These are phyloP conservation scores for Thereuonema tuberculata DNA, from an alignment of 1,140 invertebrate species.

Conservation along the genomic window DNA sequence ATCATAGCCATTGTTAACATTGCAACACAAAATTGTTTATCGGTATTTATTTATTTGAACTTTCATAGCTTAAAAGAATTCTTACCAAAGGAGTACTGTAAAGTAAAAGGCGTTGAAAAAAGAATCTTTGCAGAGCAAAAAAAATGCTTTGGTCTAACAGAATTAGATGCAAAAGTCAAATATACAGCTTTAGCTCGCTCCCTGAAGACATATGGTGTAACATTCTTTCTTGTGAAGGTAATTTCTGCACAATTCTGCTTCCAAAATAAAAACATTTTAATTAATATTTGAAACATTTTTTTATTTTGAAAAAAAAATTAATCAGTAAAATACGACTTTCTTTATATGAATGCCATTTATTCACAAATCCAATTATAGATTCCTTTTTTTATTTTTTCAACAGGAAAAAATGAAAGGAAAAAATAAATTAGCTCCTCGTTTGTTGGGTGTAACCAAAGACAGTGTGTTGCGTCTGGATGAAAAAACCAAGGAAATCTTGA, in stretches of 20 bases:
- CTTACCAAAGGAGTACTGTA: conserved; percentile 87
- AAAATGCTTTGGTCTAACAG: conserved; percentile 60
- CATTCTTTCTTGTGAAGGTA: conserved; percentile 98
- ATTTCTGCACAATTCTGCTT: too few species aligned
- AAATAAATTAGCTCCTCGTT: conserved; percentile 90
- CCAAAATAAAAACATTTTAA: background rate
- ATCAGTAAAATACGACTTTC: background rate
- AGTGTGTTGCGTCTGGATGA: conserved; percentile 94
- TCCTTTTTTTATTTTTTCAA: conserved; percentile 14
- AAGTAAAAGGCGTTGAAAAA: conserved; percentile 92
- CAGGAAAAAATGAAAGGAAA: conserved; percentile 93
- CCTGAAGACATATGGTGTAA: conserved; percentile 94
- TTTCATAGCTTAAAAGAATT: conserved; percentile 78
- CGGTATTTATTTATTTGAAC: background rate
- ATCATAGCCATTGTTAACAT: background rate
- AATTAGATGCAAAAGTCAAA: conserved; percentile 89
- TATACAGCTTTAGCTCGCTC: conserved; percentile 92
- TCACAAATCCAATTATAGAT: background rate
- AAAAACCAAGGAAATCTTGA: conserved; percentile 90
- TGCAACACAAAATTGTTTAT: background rate
- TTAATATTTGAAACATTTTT: conserved; percentile 15
- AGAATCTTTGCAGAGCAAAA: conserved; percentile 87
- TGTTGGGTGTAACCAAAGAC: conserved; percentile 96
- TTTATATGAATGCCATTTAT: too few species aligned
- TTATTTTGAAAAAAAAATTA: background rate